Evolutionary conservation across 2,888 invertebrate species (phyloP), one percentile per base, ranked within the genome.

Genomic region (Leptinotarsa tumamoca): DNA sequence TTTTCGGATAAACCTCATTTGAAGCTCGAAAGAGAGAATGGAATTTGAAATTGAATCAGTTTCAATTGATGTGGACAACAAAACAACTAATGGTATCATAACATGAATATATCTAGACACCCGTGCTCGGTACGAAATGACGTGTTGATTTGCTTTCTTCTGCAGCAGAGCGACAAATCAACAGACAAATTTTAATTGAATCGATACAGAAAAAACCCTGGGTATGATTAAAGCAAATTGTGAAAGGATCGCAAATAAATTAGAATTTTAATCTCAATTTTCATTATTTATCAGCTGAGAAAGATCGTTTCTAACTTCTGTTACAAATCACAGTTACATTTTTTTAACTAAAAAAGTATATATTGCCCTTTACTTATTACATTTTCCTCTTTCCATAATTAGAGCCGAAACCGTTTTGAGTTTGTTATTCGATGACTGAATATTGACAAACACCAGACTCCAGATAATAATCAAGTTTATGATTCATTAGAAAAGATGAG

Each of bases 1-100:
- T 66, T 74, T 70, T 67, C 56, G 70, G 71, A 74, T 74, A 50
- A 67, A 51, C 67, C 56, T 66, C 10, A 54, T 68, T 54, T 52
- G 27, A 50, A 33, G 27, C n/a, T 33, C 49, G 54, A 74, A 70
- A 43, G 52, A 66, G 52, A 54, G n/a, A 74, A 74, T 67, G 67
- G 56, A 66, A 74, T 70, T 61, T 50, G 21, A 27, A 70, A 70
- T 67, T 72, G 67, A 63, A 63, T 63, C 43, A 27, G 33, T n/a
- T 63, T 63, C 33, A 7, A 63, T n/a, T 43, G 58, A 15, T 58
- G 17, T 23, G 58, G 63, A 33, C 17, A 43, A 63, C n/a, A 17
- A 5, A 63, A 17, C 43, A 13, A 13, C 63, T 63, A 63, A 63
- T 63, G 63, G 33, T 63, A 63, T 63, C 51, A 68, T 27, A 68